Evolutionary conservation across 2,797 vertebrate species (phyloP).

Genomic region (Sebastes vulpes): DNA sequence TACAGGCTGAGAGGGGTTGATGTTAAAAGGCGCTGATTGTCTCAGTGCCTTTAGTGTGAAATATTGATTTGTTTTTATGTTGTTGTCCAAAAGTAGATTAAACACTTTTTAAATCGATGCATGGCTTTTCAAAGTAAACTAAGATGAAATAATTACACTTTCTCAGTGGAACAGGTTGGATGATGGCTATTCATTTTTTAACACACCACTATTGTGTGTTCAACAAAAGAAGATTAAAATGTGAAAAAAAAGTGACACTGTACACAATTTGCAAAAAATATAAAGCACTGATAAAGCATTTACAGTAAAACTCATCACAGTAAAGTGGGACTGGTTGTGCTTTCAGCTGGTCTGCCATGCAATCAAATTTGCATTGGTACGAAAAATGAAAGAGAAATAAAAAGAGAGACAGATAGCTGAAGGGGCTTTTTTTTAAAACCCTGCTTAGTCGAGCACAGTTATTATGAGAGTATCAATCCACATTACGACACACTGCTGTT

Average conservation of each 20-base stretch:
- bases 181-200: neutral
- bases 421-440: conserved; percentile 45
- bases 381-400: conserved; percentile 59
- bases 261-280: conserved; percentile 9
- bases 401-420: conserved; percentile 68
- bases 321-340: conserved; percentile 46
- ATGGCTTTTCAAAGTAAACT: neutral
- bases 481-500: conserved; percentile 68
- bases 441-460: conserved; percentile 64
- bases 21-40: conserved; percentile 28
- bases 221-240: conserved; percentile 9
- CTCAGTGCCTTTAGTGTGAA: conserved; percentile 10
- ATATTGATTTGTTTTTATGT: conserved; percentile 35
- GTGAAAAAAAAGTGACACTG: conserved; percentile 6
- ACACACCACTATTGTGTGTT: neutral
- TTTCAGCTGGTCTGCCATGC: conserved; percentile 56
- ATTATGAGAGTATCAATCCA: conserved; percentile 77
- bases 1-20: neutral
- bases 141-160: conserved; percentile 5
- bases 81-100: conserved; percentile 39
- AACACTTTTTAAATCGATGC: conserved; percentile 30
- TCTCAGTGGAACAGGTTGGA: neutral
- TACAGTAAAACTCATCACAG: conserved; percentile 4
- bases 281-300: conserved; percentile 13
- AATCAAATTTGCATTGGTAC: conserved; percentile 64